Evolutionary conservation across 2,888 invertebrate species (phyloP).

Genomic region (Eurytoma californica): DNA sequence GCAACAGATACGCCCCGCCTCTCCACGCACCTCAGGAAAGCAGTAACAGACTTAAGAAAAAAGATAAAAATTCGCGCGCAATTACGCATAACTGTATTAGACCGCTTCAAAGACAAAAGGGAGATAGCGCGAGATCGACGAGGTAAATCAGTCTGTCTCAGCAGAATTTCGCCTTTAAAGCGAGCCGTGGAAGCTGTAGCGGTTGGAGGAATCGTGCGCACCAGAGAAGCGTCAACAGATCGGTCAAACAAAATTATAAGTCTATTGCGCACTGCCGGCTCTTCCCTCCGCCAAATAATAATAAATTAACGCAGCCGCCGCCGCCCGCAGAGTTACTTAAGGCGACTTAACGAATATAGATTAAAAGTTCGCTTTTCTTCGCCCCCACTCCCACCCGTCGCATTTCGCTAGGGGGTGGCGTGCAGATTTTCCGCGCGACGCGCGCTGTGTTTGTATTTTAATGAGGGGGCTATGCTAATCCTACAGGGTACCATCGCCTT

Average conservation of each 20-base stretch:
- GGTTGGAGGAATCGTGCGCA: neutral
- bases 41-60: slow-evolving; percentile 9
- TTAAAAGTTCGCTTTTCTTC: slow-evolving; percentile 70
- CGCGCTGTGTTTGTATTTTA: slow-evolving; percentile 73
- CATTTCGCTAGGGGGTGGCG: slow-evolving; percentile 1
- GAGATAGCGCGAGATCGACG: neutral
- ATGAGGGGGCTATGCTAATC: slow-evolving; percentile 74
- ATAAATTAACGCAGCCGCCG: slow-evolving; percentile 70
- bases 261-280: slow-evolving; percentile 54
- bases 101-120: slow-evolving; percentile 25
- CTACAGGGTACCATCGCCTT: slow-evolving; percentile 64
- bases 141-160: neutral
- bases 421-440: slow-evolving; percentile 50
- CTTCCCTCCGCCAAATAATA: slow-evolving; percentile 61
- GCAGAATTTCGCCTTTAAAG: neutral
- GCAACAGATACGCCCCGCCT: too few relatives aligned
- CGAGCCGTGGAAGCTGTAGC: slow-evolving; percentile 6
- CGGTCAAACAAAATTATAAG: slow-evolving; percentile 62
- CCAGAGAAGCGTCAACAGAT: slow-evolving; percentile 49
- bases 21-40: too few relatives aligned
- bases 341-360: slow-evolving; percentile 74
- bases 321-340: slow-evolving; percentile 66
- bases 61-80: slow-evolving; percentile 22
- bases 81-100: slow-evolving; percentile 26
- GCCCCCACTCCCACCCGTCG: neutral